These are phyloP conservation scores for Therioaphis trifolii DNA, from an alignment of 2,888 invertebrate genomes.

Conservation along the genomic window DNA sequence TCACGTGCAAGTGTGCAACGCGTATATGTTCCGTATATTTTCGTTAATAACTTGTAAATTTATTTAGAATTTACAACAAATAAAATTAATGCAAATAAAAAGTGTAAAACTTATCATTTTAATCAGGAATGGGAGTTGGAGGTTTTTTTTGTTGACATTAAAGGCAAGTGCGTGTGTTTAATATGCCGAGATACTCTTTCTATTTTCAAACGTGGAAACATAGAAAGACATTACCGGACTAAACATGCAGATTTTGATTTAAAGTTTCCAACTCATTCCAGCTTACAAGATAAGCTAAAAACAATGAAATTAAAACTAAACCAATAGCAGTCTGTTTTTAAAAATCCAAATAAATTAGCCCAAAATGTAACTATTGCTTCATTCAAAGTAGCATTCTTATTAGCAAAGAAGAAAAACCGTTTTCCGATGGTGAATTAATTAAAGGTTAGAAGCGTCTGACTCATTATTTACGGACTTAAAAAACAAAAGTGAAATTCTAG, in stretches of 20 bases:
- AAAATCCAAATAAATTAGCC: constrained; percentile 12
- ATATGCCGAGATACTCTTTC: too few relatives aligned
- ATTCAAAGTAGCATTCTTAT: too few relatives aligned
- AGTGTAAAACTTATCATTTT: constrained; percentile 17
- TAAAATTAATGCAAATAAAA: constrained; percentile 8
- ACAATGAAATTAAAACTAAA: constrained; percentile 34
- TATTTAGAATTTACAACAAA: constrained; percentile 7
- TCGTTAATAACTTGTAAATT: not conserved
- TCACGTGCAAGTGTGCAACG: not conserved
- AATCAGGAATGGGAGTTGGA: constrained; percentile 1
- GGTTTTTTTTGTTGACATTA: too few relatives aligned
- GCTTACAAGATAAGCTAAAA: constrained; percentile 23
- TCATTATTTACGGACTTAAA: too few relatives aligned
- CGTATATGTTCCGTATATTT: constrained; percentile 11
- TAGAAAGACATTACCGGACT: constrained; percentile 11
- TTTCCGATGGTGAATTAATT: too few relatives aligned
- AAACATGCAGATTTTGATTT: not conserved
- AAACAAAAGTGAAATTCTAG: too few relatives aligned
- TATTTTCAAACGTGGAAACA: constrained; percentile 14
- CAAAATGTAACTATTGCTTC: constrained; percentile 24
- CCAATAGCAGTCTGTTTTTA: constrained; percentile 28
- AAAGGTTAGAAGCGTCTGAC: too few relatives aligned
- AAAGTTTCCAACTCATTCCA: not conserved
- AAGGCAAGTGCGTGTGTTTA: constrained; percentile 8
- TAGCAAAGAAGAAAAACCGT: too few relatives aligned